Percentiles rank a stretch among this genome's conserved stretches.
These are phyloP conservation scores for rabbit (Oryctolagus cuniculus) DNA, from an alignment of 2,113 vertebrate genomes.

Conservation along the genomic window mOryCun1.1 NC_091438.1:153633501-153634000, in stretches of 20 bases:
- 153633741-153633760: too few relatives aligned
- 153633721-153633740: too few relatives aligned
- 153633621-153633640: background rate
- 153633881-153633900: background rate
- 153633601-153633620: background rate
- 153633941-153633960: background rate
- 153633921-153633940: fast-evolving
- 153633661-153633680: fast-evolving
- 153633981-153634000: too few relatives aligned
- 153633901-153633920: too few relatives aligned
- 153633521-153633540: conserved; percentile 86
- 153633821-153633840: fast-evolving
- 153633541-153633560: conserved; percentile 78
- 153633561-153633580: conserved; percentile 69
- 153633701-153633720: background rate
- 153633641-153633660: background rate
- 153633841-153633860: too few relatives aligned
- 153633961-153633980: background rate
- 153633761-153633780: background rate
- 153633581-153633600: conserved; percentile 56
- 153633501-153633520: conserved; percentile 75
- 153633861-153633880: too few relatives aligned
- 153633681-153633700: background rate
- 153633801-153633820: background rate
- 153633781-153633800: too few relatives aligned